Evolutionary conservation across 1,140 invertebrate species (phyloP).

Genomic region (Acyrthosiphon pisum): DNA sequence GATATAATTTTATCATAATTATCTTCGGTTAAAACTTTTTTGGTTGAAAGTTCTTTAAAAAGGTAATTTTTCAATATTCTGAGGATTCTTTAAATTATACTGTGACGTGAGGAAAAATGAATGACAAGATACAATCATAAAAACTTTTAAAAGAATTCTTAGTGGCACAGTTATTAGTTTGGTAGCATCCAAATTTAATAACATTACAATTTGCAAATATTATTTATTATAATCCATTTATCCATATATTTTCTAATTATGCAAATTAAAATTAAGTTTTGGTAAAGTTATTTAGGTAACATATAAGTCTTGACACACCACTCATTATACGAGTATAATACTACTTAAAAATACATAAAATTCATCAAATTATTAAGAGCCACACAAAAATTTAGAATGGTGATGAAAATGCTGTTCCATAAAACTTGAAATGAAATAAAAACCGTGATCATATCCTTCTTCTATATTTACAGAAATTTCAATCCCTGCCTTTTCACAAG

Average conservation of each 20-base stretch:
- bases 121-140: no score
- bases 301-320: constrained; percentile 13
- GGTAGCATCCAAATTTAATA: neutral
- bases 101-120: no score
- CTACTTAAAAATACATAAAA: neutral
- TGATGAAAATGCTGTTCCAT: constrained; percentile 93
- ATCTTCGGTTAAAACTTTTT: neutral
- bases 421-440: constrained; percentile 93
- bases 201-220: neutral
- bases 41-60: neutral
- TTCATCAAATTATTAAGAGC: neutral
- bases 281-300: neutral
- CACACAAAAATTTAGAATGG: constrained; percentile 71
- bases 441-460: constrained; percentile 88
- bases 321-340: neutral
- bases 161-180: neutral
- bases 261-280: neutral
- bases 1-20: neutral
- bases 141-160: neutral
- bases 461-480: constrained; percentile 67
- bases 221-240: neutral
- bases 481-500: constrained; percentile 74
- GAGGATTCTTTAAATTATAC: no score
- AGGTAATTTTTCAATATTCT: neutral
- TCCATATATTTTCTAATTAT: neutral